A percentile compares a stretch with the other conserved stretches of the same genome.
phyloP scores from a whole-genome alignment of 2,113 vertebrate genomes.

The Zosterops japonicus region DNA sequence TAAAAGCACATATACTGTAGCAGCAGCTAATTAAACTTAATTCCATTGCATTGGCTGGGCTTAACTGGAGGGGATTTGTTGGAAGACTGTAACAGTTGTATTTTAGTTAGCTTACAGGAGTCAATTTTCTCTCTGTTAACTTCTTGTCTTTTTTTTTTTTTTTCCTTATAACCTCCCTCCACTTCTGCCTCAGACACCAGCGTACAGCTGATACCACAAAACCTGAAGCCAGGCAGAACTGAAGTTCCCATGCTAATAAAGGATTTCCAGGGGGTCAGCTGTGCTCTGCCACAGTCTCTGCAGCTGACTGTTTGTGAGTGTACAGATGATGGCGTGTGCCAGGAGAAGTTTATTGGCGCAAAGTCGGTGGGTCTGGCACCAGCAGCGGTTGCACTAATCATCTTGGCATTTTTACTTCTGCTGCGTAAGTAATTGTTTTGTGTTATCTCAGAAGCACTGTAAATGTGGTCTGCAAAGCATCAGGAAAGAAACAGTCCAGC shows the following conservation, averaged over 20 bases:
- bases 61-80: background rate
- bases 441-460: background rate
- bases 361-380: conserved; percentile 58
- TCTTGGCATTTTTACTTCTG: conserved; percentile 75
- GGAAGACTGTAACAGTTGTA: background rate
- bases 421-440: conserved; percentile 71
- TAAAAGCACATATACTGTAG: background rate
- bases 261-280: conserved; percentile 75
- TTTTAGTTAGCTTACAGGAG: background rate
- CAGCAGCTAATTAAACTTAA: background rate
- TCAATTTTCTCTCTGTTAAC: background rate
- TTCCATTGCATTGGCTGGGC: background rate
- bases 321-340: background rate
- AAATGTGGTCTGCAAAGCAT: background rate
- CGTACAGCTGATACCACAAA: conserved; percentile 47
- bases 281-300: conserved; percentile 65
- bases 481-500: background rate
- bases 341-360: fast-evolving
- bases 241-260: conserved; percentile 65
- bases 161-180: background rate
- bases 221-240: conserved; percentile 31
- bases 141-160: background rate
- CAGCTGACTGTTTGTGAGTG: conserved; percentile 67
- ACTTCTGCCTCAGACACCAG: conserved; percentile 60
- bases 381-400: conserved; percentile 67